Evolutionary conservation across 2,888 invertebrate genomes (phyloP).

Genomic region (Spialia ferax): DNA sequence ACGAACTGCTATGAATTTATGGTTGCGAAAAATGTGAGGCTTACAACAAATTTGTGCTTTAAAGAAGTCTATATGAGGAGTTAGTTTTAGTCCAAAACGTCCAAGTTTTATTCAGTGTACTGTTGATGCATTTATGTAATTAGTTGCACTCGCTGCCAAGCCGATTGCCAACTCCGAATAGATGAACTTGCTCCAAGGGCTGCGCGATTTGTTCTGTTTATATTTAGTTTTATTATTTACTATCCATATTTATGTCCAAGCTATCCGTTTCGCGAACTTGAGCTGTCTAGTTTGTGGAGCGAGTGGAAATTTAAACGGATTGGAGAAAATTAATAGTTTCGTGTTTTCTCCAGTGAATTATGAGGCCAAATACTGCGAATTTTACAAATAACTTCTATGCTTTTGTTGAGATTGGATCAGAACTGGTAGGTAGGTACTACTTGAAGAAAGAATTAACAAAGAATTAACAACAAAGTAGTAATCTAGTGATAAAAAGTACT

Average conservation of each 20-base stretch:
- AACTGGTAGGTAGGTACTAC: background rate
- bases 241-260: slow-evolving; percentile 31
- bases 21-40: too few species aligned
- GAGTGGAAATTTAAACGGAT: slow-evolving; percentile 16
- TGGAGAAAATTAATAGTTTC: slow-evolving; percentile 19
- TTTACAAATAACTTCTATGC: too few species aligned
- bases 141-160: slow-evolving; percentile 49
- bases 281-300: slow-evolving; percentile 27
- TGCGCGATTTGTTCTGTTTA: slow-evolving; percentile 30
- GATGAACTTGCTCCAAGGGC: slow-evolving; percentile 65
- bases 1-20: too few species aligned
- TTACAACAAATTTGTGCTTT: too few species aligned
- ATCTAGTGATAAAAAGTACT: background rate
- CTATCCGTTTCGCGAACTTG: slow-evolving; percentile 27
- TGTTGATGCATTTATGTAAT: slow-evolving; percentile 38
- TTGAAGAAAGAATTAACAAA: background rate
- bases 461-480: background rate
- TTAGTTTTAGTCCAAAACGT: slow-evolving; percentile 18
- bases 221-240: slow-evolving; percentile 41
- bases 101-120: slow-evolving; percentile 19
- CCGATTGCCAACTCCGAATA: slow-evolving; percentile 58
- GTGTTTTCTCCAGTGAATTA: background rate
- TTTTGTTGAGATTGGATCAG: too few species aligned
- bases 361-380: background rate
- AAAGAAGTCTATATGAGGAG: background rate